Conservation (phyloP, 2,888 invertebrate species). For the Pheosia gnoma region DNA sequence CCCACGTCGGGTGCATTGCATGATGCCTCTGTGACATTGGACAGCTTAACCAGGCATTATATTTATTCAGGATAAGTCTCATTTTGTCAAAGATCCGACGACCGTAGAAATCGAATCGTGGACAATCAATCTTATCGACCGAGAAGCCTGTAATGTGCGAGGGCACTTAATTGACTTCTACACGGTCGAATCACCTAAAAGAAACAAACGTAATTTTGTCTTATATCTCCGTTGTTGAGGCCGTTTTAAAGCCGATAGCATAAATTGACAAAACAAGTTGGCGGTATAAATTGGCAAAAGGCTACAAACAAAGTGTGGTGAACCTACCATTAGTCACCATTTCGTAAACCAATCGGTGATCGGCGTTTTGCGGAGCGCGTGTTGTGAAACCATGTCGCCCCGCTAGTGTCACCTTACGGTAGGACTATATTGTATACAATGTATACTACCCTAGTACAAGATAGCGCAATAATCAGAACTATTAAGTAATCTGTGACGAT, state of each 20-base stretch:
- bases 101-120: background rate
- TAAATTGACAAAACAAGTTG: too few relatives aligned
- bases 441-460: too few relatives aligned
- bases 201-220: too few relatives aligned
- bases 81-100: background rate
- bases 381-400: background rate
- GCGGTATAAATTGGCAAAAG: background rate
- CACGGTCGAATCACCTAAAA: too few relatives aligned
- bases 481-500: too few relatives aligned
- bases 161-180: too few relatives aligned
- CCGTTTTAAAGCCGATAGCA: too few relatives aligned
- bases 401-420: background rate
- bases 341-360: constrained; percentile 1
- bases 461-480: too few relatives aligned
- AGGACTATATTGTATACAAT: background rate
- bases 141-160: too few relatives aligned
- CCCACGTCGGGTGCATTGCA: constrained; percentile 1
- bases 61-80: background rate
- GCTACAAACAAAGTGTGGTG: background rate
- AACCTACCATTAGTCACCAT: constrained; percentile 1
- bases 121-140: too few relatives aligned
- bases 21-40: background rate
- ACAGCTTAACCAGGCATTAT: background rate
- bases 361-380: background rate
- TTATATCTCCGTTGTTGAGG: too few relatives aligned